Conservation (phyloP, 2,888 invertebrate genomes). For the Dryobota labecula region DNA sequence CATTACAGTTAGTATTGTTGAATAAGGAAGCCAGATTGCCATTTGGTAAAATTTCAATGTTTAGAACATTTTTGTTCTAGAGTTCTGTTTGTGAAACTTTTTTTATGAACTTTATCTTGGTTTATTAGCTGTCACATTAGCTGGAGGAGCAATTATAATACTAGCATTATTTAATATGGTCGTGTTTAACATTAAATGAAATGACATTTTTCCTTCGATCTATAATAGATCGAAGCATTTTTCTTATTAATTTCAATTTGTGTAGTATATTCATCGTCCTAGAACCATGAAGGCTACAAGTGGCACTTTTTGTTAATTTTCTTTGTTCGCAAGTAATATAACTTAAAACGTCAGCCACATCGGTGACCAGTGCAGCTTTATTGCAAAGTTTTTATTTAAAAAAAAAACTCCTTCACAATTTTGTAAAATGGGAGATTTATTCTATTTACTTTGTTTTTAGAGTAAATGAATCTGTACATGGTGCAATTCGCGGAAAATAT, state of each 20-base stretch:
- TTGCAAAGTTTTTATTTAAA: slow-evolving; percentile 10
- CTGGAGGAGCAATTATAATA: neutral
- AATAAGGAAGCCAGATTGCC: slow-evolving; percentile 7
- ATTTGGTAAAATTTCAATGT: slow-evolving; percentile 6
- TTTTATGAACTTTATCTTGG: neutral
- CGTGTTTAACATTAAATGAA: neutral
- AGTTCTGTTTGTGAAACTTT: neutral
- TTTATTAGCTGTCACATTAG: neutral
- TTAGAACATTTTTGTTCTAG: neutral
- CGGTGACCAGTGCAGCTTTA: slow-evolving; percentile 21
- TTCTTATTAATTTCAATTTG: neutral
- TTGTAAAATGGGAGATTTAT: neutral
- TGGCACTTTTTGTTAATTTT: slow-evolving; percentile 18
- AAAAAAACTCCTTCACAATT: neutral
- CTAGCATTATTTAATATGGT: neutral
- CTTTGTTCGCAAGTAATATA: slow-evolving; percentile 13
- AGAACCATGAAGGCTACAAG: neutral
- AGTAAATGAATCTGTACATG: too few relatives aligned
- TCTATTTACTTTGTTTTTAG: neutral
- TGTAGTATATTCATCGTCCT: neutral
- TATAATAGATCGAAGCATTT: too few relatives aligned
- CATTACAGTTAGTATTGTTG: slow-evolving; percentile 29
- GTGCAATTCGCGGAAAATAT: too few relatives aligned
- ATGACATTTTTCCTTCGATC: too few relatives aligned
- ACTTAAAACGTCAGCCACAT: slow-evolving; percentile 15